A percentile compares a stretch with the other conserved stretches of the same genome.
Conservation (phyloP, 2,113 vertebrate genomes). For the Coptodon rendalli region DNA sequence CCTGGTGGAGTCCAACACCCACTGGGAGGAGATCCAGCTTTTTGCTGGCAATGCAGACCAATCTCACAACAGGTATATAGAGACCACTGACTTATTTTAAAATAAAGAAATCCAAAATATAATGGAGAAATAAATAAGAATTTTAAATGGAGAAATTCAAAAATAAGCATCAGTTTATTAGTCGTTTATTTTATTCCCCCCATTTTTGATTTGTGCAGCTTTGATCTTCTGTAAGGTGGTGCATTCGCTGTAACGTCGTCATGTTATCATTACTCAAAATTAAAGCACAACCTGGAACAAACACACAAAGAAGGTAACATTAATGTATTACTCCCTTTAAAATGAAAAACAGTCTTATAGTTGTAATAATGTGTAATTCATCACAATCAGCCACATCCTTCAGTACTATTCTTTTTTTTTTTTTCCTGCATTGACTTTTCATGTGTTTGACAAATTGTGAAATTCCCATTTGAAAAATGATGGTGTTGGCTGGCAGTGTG, state of each 20-base stretch:
- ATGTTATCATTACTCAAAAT: background rate
- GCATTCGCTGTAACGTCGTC: background rate
- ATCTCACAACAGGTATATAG: background rate
- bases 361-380: background rate
- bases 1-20: background rate
- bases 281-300: background rate
- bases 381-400: background rate
- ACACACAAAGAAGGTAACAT: background rate
- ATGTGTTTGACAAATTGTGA: background rate
- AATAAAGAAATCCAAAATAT: background rate
- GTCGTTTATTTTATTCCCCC: accelerated
- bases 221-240: background rate
- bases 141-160: background rate
- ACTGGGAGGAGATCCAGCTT: background rate
- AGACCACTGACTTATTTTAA: background rate
- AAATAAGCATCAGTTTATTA: background rate
- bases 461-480: background rate
- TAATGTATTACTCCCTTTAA: background rate
- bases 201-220: accelerated
- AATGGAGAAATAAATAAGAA: background rate
- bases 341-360: background rate
- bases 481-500: background rate
- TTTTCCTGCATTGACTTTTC: background rate
- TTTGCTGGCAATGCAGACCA: background rate
- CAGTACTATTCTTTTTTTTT: background rate